Percentiles rank a stretch among this genome's conserved stretches.
Evolutionary conservation across 92 coral and sea anemone species (phyloP).

Genomic region (Porites evermanni): DNA sequence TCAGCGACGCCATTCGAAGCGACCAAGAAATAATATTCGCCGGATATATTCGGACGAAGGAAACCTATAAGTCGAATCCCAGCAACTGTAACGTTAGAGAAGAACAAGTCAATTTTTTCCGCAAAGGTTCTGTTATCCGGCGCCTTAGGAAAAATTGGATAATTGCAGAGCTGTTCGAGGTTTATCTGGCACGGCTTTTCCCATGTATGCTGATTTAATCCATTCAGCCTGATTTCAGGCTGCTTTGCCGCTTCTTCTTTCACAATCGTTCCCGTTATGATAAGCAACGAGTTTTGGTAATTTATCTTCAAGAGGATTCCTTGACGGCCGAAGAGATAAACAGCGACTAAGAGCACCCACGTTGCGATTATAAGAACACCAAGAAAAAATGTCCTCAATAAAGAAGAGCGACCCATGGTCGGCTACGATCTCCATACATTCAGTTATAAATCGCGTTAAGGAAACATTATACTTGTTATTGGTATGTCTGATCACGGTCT

Average conservation of each 20-base stretch:
- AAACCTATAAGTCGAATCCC: constrained; percentile 60
- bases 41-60: constrained; percentile 50
- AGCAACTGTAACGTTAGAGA: not conserved
- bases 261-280: not conserved
- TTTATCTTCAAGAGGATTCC: not conserved
- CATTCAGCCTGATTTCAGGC: not conserved
- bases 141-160: constrained; percentile 61
- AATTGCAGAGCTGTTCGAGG: constrained; percentile 47
- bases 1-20: constrained; percentile 59
- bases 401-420: not conserved
- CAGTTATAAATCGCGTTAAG: not conserved
- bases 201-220: constrained; percentile 58
- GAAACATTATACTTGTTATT: no score
- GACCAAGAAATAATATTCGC: constrained; percentile 48
- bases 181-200: constrained; percentile 34
- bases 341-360: constrained; percentile 16
- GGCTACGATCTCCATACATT: not conserved
- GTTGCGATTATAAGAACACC: not conserved
- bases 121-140: constrained; percentile 44
- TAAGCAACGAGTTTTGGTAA: not conserved
- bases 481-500: no score
- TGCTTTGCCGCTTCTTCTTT: not conserved
- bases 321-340: constrained; percentile 11
- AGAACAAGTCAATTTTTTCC: constrained; percentile 8
- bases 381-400: constrained; percentile 1